Conservation (phyloP, 1,140 invertebrate species). For the Diprion similis region DNA sequence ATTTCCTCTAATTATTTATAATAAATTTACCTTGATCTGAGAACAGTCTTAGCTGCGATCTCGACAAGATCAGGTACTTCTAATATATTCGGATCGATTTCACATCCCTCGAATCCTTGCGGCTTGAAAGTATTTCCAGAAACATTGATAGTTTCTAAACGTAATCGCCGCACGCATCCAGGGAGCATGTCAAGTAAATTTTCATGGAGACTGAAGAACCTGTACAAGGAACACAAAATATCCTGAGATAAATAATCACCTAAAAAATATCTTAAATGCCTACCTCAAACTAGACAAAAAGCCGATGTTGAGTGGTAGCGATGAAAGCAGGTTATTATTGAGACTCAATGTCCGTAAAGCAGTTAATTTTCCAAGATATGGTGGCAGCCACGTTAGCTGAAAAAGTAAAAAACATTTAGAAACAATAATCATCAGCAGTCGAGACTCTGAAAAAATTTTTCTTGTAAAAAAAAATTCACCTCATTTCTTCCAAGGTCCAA, state of each 20-base stretch:
- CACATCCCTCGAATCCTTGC: not conserved
- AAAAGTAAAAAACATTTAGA: constrained; percentile 29
- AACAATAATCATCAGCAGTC: constrained; percentile 10
- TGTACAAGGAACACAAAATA: constrained; percentile 41
- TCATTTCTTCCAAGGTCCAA: constrained; percentile 72
- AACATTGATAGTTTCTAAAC: constrained; percentile 64
- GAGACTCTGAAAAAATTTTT: constrained; percentile 13
- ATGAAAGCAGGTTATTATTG: constrained; percentile 57
- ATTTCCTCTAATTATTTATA: constrained; percentile 18
- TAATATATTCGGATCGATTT: constrained; percentile 24
- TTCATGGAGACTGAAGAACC: constrained; percentile 35
- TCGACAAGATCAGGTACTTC: constrained; percentile 45
- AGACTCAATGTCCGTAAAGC: constrained; percentile 65
- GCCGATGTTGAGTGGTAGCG: constrained; percentile 60
- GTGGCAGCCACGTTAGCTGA: constrained; percentile 60
- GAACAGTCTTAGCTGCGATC: constrained; percentile 38
- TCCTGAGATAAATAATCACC: constrained; percentile 56
- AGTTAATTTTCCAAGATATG: constrained; percentile 67
- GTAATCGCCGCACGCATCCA: constrained; percentile 63
- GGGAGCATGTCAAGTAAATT: constrained; percentile 34
- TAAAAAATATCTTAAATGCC: constrained; percentile 64
- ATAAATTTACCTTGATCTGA: constrained; percentile 56
- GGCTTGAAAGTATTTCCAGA: constrained; percentile 61
- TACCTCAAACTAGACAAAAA: constrained; percentile 51
- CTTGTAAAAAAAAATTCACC: constrained; percentile 45